Evolutionary conservation across 2,113 vertebrate species (phyloP), one percentile per base, ranked within the genome.

Genomic region (Peromyscus californicus): DNA sequence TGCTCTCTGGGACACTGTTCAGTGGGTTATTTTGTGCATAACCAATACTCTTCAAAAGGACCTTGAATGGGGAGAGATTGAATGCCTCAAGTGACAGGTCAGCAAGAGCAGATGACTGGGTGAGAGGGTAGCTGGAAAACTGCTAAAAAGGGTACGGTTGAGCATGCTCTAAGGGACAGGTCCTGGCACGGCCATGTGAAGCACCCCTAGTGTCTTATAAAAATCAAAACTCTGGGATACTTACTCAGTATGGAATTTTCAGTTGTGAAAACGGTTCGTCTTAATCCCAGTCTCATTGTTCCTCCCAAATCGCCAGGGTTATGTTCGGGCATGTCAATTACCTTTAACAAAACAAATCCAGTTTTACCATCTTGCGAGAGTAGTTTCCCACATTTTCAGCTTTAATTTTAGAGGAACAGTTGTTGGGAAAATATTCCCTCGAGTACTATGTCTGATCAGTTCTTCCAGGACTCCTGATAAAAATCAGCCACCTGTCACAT

Each of bases 281-380:
- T 98, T 96, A 98, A 98, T 26, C 99, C 99, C 92, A 99, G 97
- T 87, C 99, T 98, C 99, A 99, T 99, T 21, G 98, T 99, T 98
- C 98, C 99, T 93, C 98, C 99, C 98, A 99, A 97, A 94, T 98
- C 97, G 75, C 98, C 99, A 94, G 98, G 98, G 96, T 97, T 98
- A 95, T 99, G 98, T 61, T 99, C 99, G 26, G 98, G 98, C 99
- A 99, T 99, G 90, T 99, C 99, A 97, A 99, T 98, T 93, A 99
- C 98, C 99, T 99, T 92, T 31, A 94, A 97, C 95, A 98, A 97
- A 74, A 97, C 59, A 96, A 90, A 42, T 33, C 12, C 1, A 1
- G 45, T 92, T 92, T 93, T 89, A 95, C 9, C 89, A 94, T 75
- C 45, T 61, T 76, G 39, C 69, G 76, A 45, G 90, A 29, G 33